These are phyloP conservation scores for Lycorma delicatula DNA, from an alignment of 1,140 invertebrate species.

Conservation along the genomic window DNA sequence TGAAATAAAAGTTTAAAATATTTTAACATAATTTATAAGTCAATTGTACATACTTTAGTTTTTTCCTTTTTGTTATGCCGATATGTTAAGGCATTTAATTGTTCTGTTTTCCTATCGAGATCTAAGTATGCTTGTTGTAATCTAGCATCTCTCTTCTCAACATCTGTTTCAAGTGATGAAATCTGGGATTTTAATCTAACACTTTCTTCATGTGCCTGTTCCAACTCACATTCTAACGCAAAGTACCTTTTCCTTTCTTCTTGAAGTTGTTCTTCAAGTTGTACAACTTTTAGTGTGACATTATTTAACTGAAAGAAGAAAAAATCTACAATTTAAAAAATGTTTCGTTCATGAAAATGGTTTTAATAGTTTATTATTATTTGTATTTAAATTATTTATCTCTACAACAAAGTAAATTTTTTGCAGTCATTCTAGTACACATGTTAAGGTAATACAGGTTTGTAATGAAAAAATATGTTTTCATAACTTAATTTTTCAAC, in stretches of 20 bases:
- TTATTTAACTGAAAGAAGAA: background rate
- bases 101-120: slow-evolving; percentile 3
- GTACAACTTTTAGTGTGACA: background rate
- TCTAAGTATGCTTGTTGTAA: background rate
- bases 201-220: background rate
- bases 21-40: no score
- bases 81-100: background rate
- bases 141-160: background rate
- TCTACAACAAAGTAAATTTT: no score
- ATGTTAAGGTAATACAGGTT: no score
- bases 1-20: no score
- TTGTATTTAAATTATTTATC: no score
- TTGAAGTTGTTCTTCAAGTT: slow-evolving; percentile 1
- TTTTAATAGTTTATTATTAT: no score
- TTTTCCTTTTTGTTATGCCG: background rate
- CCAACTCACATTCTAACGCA: background rate
- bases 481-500: no score
- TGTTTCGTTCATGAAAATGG: no score
- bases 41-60: background rate
- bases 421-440: no score
- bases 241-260: background rate
- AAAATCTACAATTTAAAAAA: no score
- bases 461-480: no score
- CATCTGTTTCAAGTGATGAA: background rate
- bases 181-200: background rate